Evolutionary conservation across 2,888 invertebrate species (phyloP).

Genomic region (Drosophila kanekoi): DNA sequence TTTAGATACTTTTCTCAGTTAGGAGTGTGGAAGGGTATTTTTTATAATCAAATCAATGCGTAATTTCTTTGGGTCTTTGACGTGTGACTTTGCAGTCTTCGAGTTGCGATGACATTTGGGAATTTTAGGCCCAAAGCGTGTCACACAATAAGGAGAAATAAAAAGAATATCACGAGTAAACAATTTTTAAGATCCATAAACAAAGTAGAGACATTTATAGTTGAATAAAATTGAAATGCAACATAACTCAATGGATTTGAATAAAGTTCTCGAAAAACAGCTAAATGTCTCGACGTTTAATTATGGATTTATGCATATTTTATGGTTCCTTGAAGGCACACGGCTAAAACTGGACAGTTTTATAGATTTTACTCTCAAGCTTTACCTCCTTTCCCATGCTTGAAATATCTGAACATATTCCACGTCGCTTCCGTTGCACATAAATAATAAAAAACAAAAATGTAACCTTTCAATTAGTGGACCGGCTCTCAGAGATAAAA

Average conservation of each 20-base stretch:
- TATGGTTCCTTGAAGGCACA: not conserved
- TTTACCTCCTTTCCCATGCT: conserved; percentile 17
- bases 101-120: conserved; percentile 3
- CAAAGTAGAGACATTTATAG: conserved; percentile 1
- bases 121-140: conserved; percentile 23
- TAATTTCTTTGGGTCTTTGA: conserved; percentile 35
- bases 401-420: conserved; percentile 2
- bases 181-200: conserved; percentile 2
- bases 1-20: conserved; percentile 27
- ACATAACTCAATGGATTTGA: not conserved
- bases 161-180: conserved; percentile 2
- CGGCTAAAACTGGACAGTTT: conserved; percentile 15
- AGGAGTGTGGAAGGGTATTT: not conserved
- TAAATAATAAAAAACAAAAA: conserved; percentile 12
- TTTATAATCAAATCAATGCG: conserved; percentile 10
- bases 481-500: not conserved
- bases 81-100: conserved; percentile 4
- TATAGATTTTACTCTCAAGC: conserved; percentile 5
- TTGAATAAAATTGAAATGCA: not conserved
- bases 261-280: not conserved
- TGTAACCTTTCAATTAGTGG: conserved; percentile 54
- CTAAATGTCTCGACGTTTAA: not conserved
- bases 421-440: conserved; percentile 48
- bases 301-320: not conserved
- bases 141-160: not conserved